These are phyloP conservation scores for Carapus acus DNA, from an alignment of 2,797 vertebrate species.

Conservation along the genomic window DNA sequence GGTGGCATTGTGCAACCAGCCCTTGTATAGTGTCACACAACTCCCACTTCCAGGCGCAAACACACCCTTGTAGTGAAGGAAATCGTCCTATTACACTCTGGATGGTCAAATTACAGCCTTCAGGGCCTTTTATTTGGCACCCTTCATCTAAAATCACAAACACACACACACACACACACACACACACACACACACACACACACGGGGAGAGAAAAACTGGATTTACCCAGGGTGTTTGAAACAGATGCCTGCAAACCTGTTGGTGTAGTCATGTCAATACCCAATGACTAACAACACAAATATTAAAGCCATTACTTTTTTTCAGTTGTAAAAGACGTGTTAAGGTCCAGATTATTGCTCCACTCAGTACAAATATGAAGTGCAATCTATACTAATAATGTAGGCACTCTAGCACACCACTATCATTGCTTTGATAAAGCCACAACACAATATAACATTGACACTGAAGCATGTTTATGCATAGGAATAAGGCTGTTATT, in stretches of 20 bases:
- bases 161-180: too few species aligned
- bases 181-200: too few species aligned
- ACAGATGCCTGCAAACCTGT: conserved; percentile 34
- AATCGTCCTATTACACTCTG: conserved; percentile 65
- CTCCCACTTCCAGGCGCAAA: conserved; percentile 68
- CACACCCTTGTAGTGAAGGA: conserved; percentile 71
- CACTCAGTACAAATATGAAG: conserved; percentile 48
- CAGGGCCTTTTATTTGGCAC: conserved; percentile 72
- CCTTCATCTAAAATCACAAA: conserved; percentile 66
- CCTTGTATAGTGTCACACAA: conserved; percentile 67
- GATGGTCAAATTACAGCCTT: conserved; percentile 75
- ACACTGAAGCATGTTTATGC: too few species aligned
- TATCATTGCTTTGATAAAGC: too few species aligned
- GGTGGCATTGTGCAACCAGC: conserved; percentile 68
- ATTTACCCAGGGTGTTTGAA: conserved; percentile 49
- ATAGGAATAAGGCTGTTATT: neutral
- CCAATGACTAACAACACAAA: neutral
- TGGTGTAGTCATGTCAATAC: conserved; percentile 5
- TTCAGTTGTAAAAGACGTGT: conserved; percentile 12
- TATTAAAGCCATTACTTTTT: conserved; percentile 1
- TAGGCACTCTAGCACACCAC: too few species aligned
- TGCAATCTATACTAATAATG: conserved; percentile 40
- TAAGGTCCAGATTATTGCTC: conserved; percentile 45
- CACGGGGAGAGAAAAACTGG: conserved; percentile 46
- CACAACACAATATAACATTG: too few species aligned